Evolutionary conservation across 2,888 invertebrate species (phyloP).

Genomic region (Omphaloscelis lunosa): DNA sequence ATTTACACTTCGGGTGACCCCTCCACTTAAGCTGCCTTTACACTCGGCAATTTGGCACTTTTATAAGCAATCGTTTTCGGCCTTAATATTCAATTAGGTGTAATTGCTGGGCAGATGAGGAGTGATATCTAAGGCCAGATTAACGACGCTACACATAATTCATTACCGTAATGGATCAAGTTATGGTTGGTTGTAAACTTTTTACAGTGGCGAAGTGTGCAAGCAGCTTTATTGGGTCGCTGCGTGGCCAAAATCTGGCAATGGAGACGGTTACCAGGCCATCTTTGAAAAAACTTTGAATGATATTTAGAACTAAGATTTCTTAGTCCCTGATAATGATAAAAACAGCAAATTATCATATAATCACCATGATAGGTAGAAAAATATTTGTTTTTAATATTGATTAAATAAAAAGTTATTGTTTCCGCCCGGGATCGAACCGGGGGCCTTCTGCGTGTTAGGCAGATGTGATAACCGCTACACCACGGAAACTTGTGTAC

Average conservation of each 20-base stretch:
- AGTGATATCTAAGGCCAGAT: slow-evolving; percentile 78
- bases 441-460: slow-evolving; percentile 97
- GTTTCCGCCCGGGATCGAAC: slow-evolving; percentile 96
- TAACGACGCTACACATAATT: slow-evolving; percentile 85
- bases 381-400: background rate
- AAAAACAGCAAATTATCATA: background rate
- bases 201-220: slow-evolving; percentile 75
- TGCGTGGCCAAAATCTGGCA: slow-evolving; percentile 1
- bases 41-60: slow-evolving; percentile 75
- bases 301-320: background rate
- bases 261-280: background rate
- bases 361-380: background rate
- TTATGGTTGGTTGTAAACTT: slow-evolving; percentile 83
- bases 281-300: background rate
- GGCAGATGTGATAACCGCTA: slow-evolving; percentile 98
- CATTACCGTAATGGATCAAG: slow-evolving; percentile 85
- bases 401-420: slow-evolving; percentile 72
- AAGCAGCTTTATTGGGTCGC: slow-evolving; percentile 62
- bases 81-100: slow-evolving; percentile 87
- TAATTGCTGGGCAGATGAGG: slow-evolving; percentile 83
- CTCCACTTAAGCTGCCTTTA: slow-evolving; percentile 62
- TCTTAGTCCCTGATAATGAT: background rate
- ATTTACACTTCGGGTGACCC: slow-evolving; percentile 17
- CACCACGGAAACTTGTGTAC: slow-evolving; percentile 93
- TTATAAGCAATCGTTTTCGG: slow-evolving; percentile 84